Evolutionary conservation across 2,888 invertebrate genomes (phyloP), one percentile per base, ranked within the genome.

Genomic region (Neocrepidodera transversa): DNA sequence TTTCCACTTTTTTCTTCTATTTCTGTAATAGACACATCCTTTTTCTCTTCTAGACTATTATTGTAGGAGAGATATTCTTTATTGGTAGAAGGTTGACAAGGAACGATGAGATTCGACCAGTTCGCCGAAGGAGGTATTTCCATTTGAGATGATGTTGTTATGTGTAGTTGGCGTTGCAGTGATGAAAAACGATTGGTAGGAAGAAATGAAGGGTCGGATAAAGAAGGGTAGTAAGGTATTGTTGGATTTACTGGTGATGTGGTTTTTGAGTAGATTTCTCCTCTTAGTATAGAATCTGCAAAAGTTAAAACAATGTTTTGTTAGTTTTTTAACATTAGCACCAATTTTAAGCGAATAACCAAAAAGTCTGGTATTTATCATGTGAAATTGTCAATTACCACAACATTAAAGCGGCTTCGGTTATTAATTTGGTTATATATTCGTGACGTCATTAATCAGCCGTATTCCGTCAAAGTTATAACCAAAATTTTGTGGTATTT

Each of bases 101-200:
- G 85, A 71, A 85, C 80, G 79, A 85, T 83, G 58, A 85, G 43
- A 38, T 83, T 81, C 52, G 85, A 84, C 86, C 86, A 86, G 1
- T 68, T 63, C 38, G 62, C 68, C 8, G 70, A 69, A 80, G 83
- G 0, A 78, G 82, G 63, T 20, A 72, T 77, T 79, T 83, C 8
- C 6, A 62, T 16, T 5, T 81, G 68, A 20, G 60, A 65, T 28
- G 48, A 59, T 7, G 74, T 73, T 2, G 84, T 82, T 43, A 86
- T 71, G 68, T 80, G 79, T 13, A 81, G 71, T 67, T 80, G 81
- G 56, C 80, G 80, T 53, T 81, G 81, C 0, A 86, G 82, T 8
- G 85, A 83, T 2, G 84, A 83, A 1, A 86, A 74, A 60, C 85
- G 74, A 67, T 68, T 71, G 43, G 82, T 74, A 65, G 83, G 81